These are phyloP conservation scores for Netelia virgata DNA, from an alignment of 2,888 invertebrate genomes.

Conservation along the genomic window DNA sequence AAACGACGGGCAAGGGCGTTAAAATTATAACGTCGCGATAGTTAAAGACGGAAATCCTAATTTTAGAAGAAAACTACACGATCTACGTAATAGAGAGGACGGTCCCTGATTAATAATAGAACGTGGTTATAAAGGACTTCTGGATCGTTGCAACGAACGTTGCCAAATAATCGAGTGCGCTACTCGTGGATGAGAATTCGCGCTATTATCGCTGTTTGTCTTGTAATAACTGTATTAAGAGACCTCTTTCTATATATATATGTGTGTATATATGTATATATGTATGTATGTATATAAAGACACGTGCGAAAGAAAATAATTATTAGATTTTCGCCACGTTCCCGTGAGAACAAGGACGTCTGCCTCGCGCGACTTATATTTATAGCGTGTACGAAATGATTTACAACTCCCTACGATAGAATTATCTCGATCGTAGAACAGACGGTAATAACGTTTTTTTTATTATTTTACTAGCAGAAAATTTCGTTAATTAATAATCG, in stretches of 20 bases:
- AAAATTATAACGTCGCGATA: conserved; percentile 47
- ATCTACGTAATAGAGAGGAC: conserved; percentile 25
- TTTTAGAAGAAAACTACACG: conserved; percentile 47
- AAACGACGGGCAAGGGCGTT: conserved; percentile 38
- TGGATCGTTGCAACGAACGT: conserved; percentile 36
- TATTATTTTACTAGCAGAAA: background rate
- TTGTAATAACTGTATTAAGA: conserved; percentile 15
- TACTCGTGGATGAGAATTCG: conserved; percentile 40
- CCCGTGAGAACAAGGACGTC: no score
- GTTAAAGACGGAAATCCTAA: conserved; percentile 55
- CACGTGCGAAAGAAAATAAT: no score
- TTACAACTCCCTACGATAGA: no score
- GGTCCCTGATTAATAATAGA: conserved; percentile 61
- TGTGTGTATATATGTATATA: no score
- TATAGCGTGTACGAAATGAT: no score
- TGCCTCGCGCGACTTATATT: no score
- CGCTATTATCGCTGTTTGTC: conserved; percentile 30
- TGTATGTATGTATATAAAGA: background rate
- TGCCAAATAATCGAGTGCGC: conserved; percentile 55
- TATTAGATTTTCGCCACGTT: no score
- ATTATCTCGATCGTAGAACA: no score
- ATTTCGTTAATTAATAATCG: background rate
- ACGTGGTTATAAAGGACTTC: conserved; percentile 41
- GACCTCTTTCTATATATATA: no score
- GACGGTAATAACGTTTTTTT: no score